Evolutionary conservation across 2,113 vertebrate genomes (phyloP).

Genomic region (Prochilodus magdalenae): DNA sequence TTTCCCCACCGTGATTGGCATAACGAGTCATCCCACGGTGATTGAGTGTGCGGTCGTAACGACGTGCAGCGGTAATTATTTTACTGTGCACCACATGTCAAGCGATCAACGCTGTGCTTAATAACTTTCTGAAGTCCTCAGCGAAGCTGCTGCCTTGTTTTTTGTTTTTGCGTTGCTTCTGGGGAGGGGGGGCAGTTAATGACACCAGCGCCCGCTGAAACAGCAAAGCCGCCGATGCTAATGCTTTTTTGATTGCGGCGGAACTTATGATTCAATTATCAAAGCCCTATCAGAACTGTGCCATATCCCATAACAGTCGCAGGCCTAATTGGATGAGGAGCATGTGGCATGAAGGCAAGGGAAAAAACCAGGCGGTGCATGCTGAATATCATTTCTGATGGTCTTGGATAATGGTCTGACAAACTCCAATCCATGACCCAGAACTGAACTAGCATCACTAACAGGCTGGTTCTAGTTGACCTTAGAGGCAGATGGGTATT

Average conservation of each 20-base stretch:
- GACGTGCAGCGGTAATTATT: constrained; percentile 32
- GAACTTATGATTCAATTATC: constrained; percentile 51
- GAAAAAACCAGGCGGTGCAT: neutral
- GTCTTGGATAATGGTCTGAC: neutral
- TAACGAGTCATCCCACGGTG: neutral
- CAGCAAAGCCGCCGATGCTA: constrained; percentile 3
- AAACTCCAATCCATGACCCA: neutral
- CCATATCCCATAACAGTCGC: constrained; percentile 45
- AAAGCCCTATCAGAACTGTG: constrained; percentile 44
- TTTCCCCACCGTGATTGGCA: constrained; percentile 18
- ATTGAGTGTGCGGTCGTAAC: constrained; percentile 13
- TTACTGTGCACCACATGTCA: constrained; percentile 40
- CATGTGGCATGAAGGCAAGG: neutral
- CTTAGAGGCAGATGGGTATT: neutral
- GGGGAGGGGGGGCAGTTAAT: constrained; percentile 3
- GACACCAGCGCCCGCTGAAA: constrained; percentile 18
- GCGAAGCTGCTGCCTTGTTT: constrained; percentile 27
- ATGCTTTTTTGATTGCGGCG: constrained; percentile 45
- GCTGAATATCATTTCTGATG: neutral
- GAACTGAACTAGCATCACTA: neutral
- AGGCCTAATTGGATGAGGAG: constrained; percentile 38
- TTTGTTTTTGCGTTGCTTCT: constrained; percentile 2
- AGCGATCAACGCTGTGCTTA: constrained; percentile 32
- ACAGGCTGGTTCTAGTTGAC: neutral
- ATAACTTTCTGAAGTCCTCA: constrained; percentile 16